These are phyloP conservation scores for Tyrophagus putrescentiae DNA, from an alignment of 1,140 invertebrate species.

Conservation along the genomic window DNA sequence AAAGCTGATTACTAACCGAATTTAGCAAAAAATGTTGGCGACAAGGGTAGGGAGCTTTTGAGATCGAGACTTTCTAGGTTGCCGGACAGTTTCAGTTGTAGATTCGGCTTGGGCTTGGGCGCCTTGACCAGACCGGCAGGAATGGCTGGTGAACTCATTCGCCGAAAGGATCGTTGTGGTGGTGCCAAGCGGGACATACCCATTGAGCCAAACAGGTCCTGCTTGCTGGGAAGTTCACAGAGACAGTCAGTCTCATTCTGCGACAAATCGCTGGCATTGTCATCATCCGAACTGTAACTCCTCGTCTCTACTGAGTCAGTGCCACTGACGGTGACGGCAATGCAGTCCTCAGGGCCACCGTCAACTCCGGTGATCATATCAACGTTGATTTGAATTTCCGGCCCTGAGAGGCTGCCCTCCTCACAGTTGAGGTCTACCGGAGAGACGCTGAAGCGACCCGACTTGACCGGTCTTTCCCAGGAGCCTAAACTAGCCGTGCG, in stretches of 20 bases:
- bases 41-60: constrained; percentile 27
- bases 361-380: background rate
- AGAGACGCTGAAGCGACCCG: constrained; percentile 23
- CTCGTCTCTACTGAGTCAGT: background rate
- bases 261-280: constrained; percentile 7
- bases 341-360: background rate
- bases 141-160: constrained; percentile 28
- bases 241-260: constrained; percentile 5
- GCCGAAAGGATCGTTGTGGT: background rate
- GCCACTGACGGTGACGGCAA: background rate
- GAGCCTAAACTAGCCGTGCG: constrained; percentile 17
- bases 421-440: constrained; percentile 16
- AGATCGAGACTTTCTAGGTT: constrained; percentile 28
- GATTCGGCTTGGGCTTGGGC: constrained; percentile 15
- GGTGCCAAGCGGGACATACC: background rate
- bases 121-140: background rate
- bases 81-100: constrained; percentile 24
- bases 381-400: constrained; percentile 5
- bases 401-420: background rate
- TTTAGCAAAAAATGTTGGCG: constrained; percentile 24
- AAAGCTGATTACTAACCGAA: too few species aligned
- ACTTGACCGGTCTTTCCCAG: constrained; percentile 13
- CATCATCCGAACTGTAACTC: constrained; percentile 12
- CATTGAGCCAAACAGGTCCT: background rate
- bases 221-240: constrained; percentile 6